Evolutionary conservation across 2,888 invertebrate genomes (phyloP), one percentile per base, ranked within the genome.

Genomic region (Ditula angustiorana): DNA sequence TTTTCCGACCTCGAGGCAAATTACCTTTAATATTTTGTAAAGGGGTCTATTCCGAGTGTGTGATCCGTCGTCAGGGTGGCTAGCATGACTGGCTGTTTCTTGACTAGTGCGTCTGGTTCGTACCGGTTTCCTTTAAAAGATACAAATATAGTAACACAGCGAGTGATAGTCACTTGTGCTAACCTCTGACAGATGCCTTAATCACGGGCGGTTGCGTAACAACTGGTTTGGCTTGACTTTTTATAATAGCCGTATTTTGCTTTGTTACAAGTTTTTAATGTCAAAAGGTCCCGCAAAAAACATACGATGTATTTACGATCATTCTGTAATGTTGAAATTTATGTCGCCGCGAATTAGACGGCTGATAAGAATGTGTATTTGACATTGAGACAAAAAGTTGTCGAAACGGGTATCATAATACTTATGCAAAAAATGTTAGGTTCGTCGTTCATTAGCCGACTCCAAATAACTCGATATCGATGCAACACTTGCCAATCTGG

Each of bases 181-280:
- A 8, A 19, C 10, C 19, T n/a, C n/a, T 67, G 70, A 69, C 71
- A 72, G 76, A 81, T 83, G 81, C 79, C 77, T 80, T 82, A 86
- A 85, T 83, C 78, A 74, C 73, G 64, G 69, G 75, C 80, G 75
- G 47, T 61, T 66, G 79, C 73, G 75, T 82, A 84, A 83, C 74
- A 73, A 82, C 81, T 75, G 76, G 82, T 83, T 81, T 67, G 79
- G 73, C 73, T 72, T 69, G 68, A 70, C 75, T 82, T 83, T 83
- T 81, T 82, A 75, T 79, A n/a, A n/a, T n/a, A 74, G 75, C 77
- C 75, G 75, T 71, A 74, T 79, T 84, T 78, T 78, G 76, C 73
- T 82, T 82, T 82, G 80, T 82, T 84, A 79, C 74, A 71, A 66
- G 80, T 79, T 80, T 79, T 80, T 77, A 67, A 78, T 76, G 73